Percentiles rank a stretch among this genome's conserved stretches.
Evolutionary conservation across 2,113 vertebrate genomes (phyloP).

Genomic region (Oplegnathus fasciatus): DNA sequence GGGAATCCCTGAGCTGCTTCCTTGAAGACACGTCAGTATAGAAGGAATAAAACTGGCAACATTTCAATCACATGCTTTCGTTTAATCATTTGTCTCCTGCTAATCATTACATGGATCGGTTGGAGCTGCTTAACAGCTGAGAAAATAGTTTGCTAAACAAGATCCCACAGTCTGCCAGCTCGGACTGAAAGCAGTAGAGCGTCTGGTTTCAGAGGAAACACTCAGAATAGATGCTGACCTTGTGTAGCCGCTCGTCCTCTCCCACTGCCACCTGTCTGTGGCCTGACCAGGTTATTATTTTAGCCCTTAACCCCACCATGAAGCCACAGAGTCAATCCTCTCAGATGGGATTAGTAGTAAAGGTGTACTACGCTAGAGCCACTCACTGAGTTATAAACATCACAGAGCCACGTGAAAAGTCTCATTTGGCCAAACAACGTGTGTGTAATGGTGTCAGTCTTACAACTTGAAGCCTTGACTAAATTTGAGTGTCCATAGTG

Average conservation of each 20-base stretch:
- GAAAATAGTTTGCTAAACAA: slow-evolving; percentile 19
- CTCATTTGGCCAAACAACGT: slow-evolving; percentile 32
- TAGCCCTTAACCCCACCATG: slow-evolving; percentile 35
- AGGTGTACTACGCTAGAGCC: slow-evolving; percentile 45
- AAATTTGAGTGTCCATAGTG: background rate
- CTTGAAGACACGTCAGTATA: background rate
- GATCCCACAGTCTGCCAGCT: background rate
- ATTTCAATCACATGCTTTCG: slow-evolving; percentile 13
- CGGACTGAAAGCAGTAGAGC: background rate
- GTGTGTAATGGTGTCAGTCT: background rate
- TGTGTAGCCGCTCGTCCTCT: slow-evolving; percentile 29
- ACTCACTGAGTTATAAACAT: slow-evolving; percentile 47
- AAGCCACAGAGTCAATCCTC: slow-evolving; percentile 66
- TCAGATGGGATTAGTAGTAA: slow-evolving; percentile 73
- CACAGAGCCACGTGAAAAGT: slow-evolving; percentile 30
- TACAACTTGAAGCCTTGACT: background rate
- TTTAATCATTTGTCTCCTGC: slow-evolving; percentile 25
- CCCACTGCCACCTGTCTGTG: slow-evolving; percentile 47
- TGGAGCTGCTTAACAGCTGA: slow-evolving; percentile 38
- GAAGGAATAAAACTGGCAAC: slow-evolving; percentile 1
- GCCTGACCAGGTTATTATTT: slow-evolving; percentile 59
- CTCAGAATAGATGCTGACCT: slow-evolving; percentile 32
- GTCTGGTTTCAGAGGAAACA: slow-evolving; percentile 1
- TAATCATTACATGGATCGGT: slow-evolving; percentile 10
- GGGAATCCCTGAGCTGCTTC: background rate